Percentiles rank a stretch among this genome's conserved stretches.
Conservation (phyloP, 1,140 invertebrate species). For the Atta colombica region DNA sequence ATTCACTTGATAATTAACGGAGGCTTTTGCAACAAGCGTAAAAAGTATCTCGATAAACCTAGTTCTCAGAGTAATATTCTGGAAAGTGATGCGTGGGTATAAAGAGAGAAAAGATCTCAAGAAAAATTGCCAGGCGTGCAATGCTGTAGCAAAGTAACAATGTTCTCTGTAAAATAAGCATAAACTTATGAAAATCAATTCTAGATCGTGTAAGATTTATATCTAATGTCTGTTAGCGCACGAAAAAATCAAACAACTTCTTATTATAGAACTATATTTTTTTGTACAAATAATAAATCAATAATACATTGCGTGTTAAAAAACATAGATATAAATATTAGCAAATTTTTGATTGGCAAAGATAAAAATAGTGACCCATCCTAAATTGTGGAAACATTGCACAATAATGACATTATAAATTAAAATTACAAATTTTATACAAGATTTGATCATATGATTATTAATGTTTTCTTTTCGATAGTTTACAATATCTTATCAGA, state of each 20-base stretch:
- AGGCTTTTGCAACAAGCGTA: constrained; percentile 42
- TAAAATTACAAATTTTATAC: too few species aligned
- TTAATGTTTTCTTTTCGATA: too few species aligned
- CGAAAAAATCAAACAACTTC: neutral
- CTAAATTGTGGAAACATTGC: too few species aligned
- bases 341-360: neutral
- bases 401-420: too few species aligned
- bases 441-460: too few species aligned
- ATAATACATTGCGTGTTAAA: neutral
- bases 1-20: constrained; percentile 22
- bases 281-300: neutral
- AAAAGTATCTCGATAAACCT: constrained; percentile 32
- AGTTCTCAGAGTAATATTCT: constrained; percentile 49
- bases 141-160: constrained; percentile 1
- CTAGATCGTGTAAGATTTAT: neutral
- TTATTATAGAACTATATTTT: neutral
- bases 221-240: neutral
- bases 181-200: constrained; percentile 31
- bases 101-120: constrained; percentile 48
- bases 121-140: constrained; percentile 3
- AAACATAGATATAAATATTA: neutral
- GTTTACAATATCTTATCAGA: neutral
- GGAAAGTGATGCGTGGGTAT: constrained; percentile 54
- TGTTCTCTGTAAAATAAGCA: neutral
- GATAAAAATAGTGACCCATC: neutral